A percentile compares a stretch with the other conserved stretches of the same genome.
Conservation (phyloP, 2,888 invertebrate genomes). For the Cheilosia urbana region DNA sequence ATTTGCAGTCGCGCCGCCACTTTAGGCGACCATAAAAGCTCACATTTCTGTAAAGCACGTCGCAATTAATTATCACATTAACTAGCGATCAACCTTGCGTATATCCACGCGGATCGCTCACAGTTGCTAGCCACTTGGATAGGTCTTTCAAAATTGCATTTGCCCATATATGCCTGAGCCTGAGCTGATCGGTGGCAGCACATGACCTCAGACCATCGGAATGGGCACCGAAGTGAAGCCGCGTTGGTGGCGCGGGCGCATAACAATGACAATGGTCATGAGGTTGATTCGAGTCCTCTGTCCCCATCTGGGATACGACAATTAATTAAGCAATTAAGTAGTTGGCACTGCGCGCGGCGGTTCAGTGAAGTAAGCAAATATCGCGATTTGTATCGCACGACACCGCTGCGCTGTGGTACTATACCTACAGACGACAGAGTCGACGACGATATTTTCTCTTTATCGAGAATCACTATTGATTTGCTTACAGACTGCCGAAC, state of each 20-base stretch:
- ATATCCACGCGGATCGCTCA: constrained; percentile 16
- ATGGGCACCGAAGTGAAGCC: constrained; percentile 7
- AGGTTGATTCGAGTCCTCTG: constrained; percentile 25
- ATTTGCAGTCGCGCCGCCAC: constrained; percentile 50
- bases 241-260: constrained; percentile 23
- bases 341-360: constrained; percentile 61
- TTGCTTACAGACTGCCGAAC: constrained; percentile 45
- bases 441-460: constrained; percentile 57
- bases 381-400: constrained; percentile 72
- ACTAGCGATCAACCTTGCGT: constrained; percentile 53
- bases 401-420: constrained; percentile 13
- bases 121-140: constrained; percentile 23
- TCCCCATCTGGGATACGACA: constrained; percentile 67
- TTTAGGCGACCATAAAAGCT: constrained; percentile 63
- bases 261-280: constrained; percentile 47
- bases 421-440: not conserved
- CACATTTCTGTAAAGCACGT: constrained; percentile 66
- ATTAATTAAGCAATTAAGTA: constrained; percentile 75
- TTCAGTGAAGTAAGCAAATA: constrained; percentile 62
- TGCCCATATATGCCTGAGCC: constrained; percentile 28
- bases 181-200: not conserved
- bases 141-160: constrained; percentile 52
- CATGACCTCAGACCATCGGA: constrained; percentile 52
- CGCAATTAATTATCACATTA: constrained; percentile 72
- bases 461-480: constrained; percentile 69